A percentile compares a stretch with the other conserved stretches of the same genome.
Evolutionary conservation across 2,113 vertebrate species (phyloP).

Genomic region (Brienomyrus longianalis): DNA sequence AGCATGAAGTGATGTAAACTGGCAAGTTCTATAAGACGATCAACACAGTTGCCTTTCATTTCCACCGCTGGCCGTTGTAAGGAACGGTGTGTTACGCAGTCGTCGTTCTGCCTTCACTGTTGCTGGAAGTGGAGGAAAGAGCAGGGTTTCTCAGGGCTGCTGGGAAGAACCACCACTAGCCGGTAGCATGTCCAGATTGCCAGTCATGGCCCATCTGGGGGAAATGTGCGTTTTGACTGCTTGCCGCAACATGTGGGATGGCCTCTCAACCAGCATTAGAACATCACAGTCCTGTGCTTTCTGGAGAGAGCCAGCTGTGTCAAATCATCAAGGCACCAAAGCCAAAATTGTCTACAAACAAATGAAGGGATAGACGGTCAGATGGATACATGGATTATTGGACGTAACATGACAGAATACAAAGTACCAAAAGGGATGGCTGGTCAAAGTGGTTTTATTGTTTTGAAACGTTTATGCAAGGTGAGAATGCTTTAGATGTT

Average conservation of each 20-base stretch:
- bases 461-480: background rate
- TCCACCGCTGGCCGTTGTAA: background rate
- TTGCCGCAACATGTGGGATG: background rate
- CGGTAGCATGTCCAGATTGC: background rate
- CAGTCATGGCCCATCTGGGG: background rate
- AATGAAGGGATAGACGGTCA: background rate
- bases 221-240: background rate
- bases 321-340: background rate
- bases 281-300: background rate
- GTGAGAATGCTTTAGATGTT: background rate
- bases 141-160: background rate
- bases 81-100: background rate
- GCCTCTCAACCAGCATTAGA: background rate
- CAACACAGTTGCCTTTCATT: background rate
- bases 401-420: background rate
- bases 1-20: background rate
- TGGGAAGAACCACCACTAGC: background rate
- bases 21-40: background rate
- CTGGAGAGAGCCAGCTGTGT: background rate
- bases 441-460: background rate
- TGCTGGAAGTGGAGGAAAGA: background rate
- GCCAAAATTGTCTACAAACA: background rate
- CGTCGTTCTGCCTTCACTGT: background rate
- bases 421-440: background rate
- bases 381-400: background rate